Evolutionary conservation across 2,888 invertebrate genomes (phyloP).

Genomic region (Thereva nobilitata): DNA sequence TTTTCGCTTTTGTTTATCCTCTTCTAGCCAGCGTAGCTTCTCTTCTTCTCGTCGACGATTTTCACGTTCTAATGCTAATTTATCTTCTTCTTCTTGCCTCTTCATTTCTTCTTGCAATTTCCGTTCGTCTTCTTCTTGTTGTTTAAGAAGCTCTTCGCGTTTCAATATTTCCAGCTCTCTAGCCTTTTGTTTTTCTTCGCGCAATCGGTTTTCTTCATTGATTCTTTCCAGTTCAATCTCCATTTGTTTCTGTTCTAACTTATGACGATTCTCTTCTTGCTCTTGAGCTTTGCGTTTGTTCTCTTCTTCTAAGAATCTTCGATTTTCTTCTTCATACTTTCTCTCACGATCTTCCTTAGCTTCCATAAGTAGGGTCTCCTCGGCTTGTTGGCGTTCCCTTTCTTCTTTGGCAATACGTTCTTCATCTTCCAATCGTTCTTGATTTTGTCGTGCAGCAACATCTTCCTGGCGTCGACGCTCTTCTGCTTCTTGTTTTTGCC

Average conservation of each 20-base stretch:
- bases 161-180: conserved; percentile 52
- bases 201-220: conserved; percentile 49
- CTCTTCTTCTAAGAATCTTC: conserved; percentile 43
- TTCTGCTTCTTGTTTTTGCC: conserved; percentile 10
- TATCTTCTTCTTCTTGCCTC: conserved; percentile 47
- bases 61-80: conserved; percentile 46
- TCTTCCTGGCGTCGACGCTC: not conserved
- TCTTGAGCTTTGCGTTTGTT: conserved; percentile 43
- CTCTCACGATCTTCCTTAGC: conserved; percentile 40
- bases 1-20: conserved; percentile 32
- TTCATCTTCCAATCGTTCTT: conserved; percentile 16
- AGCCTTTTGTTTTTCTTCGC: conserved; percentile 48
- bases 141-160: conserved; percentile 48
- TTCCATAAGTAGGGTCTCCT: too few relatives aligned
- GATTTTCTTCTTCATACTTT: conserved; percentile 40
- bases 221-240: conserved; percentile 50
- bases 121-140: conserved; percentile 50
- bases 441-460: not conserved
- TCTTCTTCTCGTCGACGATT: conserved; percentile 22
- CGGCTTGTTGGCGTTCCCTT: conserved; percentile 9
- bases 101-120: conserved; percentile 49
- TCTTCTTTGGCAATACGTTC: conserved; percentile 26
- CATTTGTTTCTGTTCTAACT: conserved; percentile 49
- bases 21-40: conserved; percentile 46
- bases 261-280: conserved; percentile 48